Evolutionary conservation across 2,113 vertebrate species (phyloP).

Genomic region (Microcebus ravelobensis): DNA sequence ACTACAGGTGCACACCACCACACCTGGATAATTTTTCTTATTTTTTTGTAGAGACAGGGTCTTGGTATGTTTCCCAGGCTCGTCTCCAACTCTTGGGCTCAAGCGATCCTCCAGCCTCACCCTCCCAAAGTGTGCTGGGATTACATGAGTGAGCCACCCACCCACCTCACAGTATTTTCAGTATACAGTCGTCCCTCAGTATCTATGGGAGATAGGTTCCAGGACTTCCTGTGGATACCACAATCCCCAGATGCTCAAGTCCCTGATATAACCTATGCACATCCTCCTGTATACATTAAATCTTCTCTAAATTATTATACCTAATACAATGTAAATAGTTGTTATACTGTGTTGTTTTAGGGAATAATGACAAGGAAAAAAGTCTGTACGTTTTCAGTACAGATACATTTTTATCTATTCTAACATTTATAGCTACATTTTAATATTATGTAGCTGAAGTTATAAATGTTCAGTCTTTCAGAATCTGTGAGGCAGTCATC

Average conservation of each 20-base stretch:
- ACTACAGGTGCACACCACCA: too few relatives aligned
- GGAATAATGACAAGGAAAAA: background rate
- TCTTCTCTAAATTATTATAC: background rate
- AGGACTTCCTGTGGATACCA: background rate
- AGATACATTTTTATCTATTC: background rate
- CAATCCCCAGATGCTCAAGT: background rate
- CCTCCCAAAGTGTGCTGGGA: too few relatives aligned
- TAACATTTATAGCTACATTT: constrained; percentile 35
- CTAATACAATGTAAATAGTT: background rate
- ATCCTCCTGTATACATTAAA: background rate
- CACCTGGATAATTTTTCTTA: too few relatives aligned
- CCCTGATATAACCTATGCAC: background rate
- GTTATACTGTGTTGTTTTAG: background rate
- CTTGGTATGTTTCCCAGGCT: too few relatives aligned
- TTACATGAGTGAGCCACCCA: too few relatives aligned
- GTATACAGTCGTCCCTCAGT: background rate
- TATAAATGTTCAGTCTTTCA: constrained; percentile 8
- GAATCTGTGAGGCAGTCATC: background rate
- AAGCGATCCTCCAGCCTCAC: too few relatives aligned
- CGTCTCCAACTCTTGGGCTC: too few relatives aligned
- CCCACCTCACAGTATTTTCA: background rate
- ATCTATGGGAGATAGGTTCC: background rate
- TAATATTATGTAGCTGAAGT: background rate
- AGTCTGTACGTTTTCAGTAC: background rate
- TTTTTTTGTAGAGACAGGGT: too few relatives aligned